A percentile compares a stretch with the other conserved stretches of the same genome.
Evolutionary conservation across 2,113 vertebrate species (phyloP).

Genomic region (Chunga burmeisteri): DNA sequence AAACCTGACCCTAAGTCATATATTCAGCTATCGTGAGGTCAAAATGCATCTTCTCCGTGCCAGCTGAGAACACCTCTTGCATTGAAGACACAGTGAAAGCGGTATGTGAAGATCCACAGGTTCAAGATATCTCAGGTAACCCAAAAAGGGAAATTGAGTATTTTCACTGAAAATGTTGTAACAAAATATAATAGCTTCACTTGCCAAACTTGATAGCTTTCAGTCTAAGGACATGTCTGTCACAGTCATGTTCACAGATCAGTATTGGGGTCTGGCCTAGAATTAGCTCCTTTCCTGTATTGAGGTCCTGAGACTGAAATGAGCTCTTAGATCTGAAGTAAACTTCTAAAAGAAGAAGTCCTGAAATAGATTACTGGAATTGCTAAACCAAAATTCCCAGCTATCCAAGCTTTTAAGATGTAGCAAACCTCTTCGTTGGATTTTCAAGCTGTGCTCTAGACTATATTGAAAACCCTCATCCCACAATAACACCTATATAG

Average conservation of each 20-base stretch:
- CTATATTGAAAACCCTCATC: accelerated
- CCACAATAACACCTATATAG: neutral
- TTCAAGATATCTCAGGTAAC: neutral
- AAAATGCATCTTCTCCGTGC: neutral
- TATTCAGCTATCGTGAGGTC: neutral
- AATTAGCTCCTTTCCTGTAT: neutral
- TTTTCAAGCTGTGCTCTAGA: neutral
- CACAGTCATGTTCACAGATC: neutral
- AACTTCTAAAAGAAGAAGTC: neutral
- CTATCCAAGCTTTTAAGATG: neutral
- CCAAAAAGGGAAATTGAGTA: neutral
- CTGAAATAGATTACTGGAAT: neutral
- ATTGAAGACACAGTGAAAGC: neutral
- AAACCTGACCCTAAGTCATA: neutral
- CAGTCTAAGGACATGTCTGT: neutral
- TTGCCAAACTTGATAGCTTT: neutral
- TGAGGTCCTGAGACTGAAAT: neutral
- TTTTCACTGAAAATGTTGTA: neutral
- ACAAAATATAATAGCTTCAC: neutral
- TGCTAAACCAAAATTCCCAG: neutral
- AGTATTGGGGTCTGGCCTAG: neutral
- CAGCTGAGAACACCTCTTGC: neutral
- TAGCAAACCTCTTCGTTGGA: neutral
- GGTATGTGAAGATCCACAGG: neutral
- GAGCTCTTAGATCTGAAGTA: neutral